These are phyloP conservation scores for Apostichopus californicus DNA, from an alignment of 35 echinoderm and acorn worm species.

Conservation along the genomic window DNA sequence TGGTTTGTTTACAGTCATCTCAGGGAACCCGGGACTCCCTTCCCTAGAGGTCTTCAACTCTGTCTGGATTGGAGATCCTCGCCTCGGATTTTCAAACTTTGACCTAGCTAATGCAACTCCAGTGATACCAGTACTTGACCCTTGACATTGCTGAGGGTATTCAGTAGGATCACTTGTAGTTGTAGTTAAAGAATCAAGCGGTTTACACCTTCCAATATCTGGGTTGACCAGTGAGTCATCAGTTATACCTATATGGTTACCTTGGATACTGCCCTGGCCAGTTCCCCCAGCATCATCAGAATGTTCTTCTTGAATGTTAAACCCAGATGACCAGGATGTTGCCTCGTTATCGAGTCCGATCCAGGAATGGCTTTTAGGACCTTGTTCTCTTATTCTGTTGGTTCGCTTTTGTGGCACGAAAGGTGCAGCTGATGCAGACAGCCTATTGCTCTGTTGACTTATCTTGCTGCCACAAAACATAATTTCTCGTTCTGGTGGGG, in stretches of 20 bases:
- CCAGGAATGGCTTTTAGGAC: not conserved
- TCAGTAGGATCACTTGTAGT: too few species aligned
- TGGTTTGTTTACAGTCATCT: not conserved
- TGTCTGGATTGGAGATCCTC: too few species aligned
- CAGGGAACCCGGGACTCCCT: not conserved
- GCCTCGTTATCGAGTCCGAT: not conserved
- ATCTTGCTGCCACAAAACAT: not conserved
- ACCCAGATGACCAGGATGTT: not conserved
- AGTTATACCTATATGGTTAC: not conserved
- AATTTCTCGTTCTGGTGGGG: not conserved
- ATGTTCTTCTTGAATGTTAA: not conserved
- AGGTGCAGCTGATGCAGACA: not conserved
- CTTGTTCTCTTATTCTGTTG: too few species aligned
- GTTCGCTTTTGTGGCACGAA: constrained; percentile 3
- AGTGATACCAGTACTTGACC: too few species aligned
- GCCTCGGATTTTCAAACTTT: too few species aligned
- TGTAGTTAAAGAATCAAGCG: not conserved
- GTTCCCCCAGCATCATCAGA: not conserved
- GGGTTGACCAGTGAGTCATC: not conserved
- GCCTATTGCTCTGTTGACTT: not conserved
- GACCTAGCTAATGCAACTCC: too few species aligned
- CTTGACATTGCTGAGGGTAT: too few species aligned
- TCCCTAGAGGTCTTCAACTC: not conserved
- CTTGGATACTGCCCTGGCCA: not conserved
- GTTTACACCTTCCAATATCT: not conserved